A percentile compares a stretch with the other conserved stretches of the same genome.
phyloP scores from a whole-genome alignment of 2,113 vertebrate genomes.

The Laticauda laticaudata region DNA sequence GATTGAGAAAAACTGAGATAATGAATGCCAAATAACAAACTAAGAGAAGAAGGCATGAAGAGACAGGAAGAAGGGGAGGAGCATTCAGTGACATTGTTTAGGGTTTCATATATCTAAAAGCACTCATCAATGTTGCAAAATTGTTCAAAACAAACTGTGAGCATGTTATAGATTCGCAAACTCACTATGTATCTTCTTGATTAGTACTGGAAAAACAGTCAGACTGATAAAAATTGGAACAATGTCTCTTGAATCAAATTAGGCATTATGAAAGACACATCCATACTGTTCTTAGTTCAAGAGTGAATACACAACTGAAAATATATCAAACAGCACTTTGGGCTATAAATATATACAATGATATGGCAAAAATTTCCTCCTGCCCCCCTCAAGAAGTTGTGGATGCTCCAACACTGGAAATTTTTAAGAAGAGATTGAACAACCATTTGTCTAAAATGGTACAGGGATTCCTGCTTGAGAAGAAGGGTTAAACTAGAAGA shows the following conservation, averaged over 20 bases:
- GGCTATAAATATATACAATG: not conserved
- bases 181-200: not conserved
- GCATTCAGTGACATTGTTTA: not conserved
- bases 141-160: not conserved
- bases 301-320: not conserved
- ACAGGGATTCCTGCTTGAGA: not conserved
- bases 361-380: not conserved
- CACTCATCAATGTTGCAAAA: not conserved
- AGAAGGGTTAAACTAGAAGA: not conserved
- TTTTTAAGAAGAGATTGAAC: not conserved
- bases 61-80: not conserved
- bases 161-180: not conserved
- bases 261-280: not conserved
- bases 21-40: not conserved
- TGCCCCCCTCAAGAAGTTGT: not conserved
- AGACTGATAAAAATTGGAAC: not conserved
- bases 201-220: not conserved
- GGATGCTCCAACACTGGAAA: not conserved
- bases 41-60: not conserved
- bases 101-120: not conserved
- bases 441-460: not conserved
- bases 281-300: not conserved
- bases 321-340: not conserved
- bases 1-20: not conserved
- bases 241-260: not conserved